Percentiles rank a stretch among this genome's conserved stretches.
Conservation (phyloP, 2,888 invertebrate species). For the Troides aeacus region DNA sequence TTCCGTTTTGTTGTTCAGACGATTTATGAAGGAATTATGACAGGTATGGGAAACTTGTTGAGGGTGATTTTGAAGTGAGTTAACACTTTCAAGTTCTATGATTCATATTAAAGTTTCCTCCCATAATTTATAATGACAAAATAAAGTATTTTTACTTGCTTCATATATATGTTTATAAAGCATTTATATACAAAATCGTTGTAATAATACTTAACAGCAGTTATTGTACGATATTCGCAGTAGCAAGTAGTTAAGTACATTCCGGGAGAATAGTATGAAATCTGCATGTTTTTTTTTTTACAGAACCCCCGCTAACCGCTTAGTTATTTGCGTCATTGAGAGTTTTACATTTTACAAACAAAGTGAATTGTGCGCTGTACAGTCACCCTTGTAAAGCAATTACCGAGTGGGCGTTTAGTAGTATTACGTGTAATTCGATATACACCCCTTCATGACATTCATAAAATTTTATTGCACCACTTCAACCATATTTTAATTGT, state of each 20-base stretch:
- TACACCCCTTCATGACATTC: slow-evolving; percentile 40
- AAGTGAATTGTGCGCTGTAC: slow-evolving; percentile 17
- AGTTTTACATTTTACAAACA: slow-evolving; percentile 17
- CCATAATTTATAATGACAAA: too few species aligned
- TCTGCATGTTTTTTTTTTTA: slow-evolving; percentile 1
- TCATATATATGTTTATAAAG: too few species aligned
- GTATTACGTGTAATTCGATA: slow-evolving; percentile 47
- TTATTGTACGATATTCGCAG: too few species aligned
- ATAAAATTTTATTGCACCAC: slow-evolving; percentile 41
- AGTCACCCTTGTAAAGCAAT: slow-evolving; percentile 19
- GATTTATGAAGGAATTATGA: slow-evolving; percentile 67
- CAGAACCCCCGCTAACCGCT: slow-evolving; percentile 6
- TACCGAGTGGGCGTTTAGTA: slow-evolving; percentile 32
- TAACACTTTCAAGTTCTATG: background rate
- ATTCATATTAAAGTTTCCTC: too few species aligned
- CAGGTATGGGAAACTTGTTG: slow-evolving; percentile 28
- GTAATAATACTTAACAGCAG: too few species aligned
- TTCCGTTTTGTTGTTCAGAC: slow-evolving; percentile 61
- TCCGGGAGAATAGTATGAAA: too few species aligned
- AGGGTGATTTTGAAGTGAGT: too few species aligned
- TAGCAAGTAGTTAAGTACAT: too few species aligned
- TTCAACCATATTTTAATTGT: slow-evolving; percentile 15
- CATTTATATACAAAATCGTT: too few species aligned
- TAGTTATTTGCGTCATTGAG: slow-evolving; percentile 8
- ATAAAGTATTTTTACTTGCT: too few species aligned